phyloP scores from a whole-genome alignment of 1,140 invertebrate species.

The Platyscapa corneri region DNA sequence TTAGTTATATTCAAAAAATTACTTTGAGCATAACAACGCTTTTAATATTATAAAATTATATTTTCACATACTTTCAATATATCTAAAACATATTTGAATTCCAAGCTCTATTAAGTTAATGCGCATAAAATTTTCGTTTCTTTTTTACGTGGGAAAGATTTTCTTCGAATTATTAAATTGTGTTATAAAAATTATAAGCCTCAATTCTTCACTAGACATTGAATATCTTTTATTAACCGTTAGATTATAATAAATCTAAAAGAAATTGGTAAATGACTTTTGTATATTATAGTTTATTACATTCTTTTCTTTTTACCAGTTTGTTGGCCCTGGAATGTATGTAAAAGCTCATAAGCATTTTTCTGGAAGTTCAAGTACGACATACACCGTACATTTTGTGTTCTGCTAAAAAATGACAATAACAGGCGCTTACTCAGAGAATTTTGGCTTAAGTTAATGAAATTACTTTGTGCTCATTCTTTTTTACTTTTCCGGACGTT shows the following conservation, averaged over 20 bases:
- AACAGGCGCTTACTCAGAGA: neutral
- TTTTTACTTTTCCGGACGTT: neutral
- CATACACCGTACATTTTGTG: neutral
- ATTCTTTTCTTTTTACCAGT: neutral
- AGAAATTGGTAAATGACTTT: neutral
- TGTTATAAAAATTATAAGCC: neutral
- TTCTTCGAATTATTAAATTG: neutral
- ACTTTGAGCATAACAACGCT: neutral
- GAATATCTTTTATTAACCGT: neutral
- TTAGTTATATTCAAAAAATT: no score
- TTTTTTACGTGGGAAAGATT: neutral
- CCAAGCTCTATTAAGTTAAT: neutral
- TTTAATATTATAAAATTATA: neutral
- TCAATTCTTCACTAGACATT: neutral
- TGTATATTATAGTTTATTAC: neutral
- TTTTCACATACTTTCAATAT: neutral
- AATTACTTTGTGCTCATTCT: conserved; percentile 20
- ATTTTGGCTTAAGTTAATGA: conserved; percentile 24
- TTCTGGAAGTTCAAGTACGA: neutral
- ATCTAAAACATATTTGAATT: neutral
- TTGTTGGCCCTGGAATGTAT: neutral
- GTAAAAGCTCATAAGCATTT: neutral
- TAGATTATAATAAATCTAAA: neutral
- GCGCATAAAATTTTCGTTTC: neutral
- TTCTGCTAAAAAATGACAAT: conserved; percentile 6